These are phyloP conservation scores for Plectrocnemia conspersa DNA, from an alignment of 1,140 invertebrate species.

Conservation along the genomic window DNA sequence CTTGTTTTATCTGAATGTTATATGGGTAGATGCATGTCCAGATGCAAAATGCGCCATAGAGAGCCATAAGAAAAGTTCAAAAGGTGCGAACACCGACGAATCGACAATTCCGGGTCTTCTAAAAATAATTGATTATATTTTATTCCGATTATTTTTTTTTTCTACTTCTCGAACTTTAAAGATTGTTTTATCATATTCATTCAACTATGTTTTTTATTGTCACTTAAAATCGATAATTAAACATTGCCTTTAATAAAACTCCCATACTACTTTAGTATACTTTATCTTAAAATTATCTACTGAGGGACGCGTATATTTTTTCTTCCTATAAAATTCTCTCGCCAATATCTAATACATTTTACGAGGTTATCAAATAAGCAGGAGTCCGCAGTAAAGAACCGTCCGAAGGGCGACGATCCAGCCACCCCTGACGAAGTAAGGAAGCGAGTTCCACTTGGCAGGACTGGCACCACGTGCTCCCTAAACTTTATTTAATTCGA, in stretches of 20 bases:
- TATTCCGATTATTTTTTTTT: too few species aligned
- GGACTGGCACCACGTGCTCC: slow-evolving; percentile 20
- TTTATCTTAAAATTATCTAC: not conserved
- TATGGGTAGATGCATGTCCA: too few species aligned
- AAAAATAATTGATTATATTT: too few species aligned
- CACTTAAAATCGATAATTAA: not conserved
- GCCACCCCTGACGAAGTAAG: not conserved
- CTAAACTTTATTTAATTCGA: slow-evolving; percentile 25
- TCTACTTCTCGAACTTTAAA: too few species aligned
- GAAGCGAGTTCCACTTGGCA: slow-evolving; percentile 15
- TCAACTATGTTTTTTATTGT: too few species aligned
- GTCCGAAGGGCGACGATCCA: not conserved
- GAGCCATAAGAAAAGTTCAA: too few species aligned
- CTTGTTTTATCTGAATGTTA: too few species aligned
- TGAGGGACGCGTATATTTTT: not conserved
- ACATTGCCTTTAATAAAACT: not conserved
- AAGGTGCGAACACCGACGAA: too few species aligned
- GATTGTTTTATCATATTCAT: too few species aligned
- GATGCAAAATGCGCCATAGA: too few species aligned
- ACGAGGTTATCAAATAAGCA: slow-evolving; percentile 14
- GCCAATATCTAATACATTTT: not conserved
- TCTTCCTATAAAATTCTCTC: not conserved
- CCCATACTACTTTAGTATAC: not conserved
- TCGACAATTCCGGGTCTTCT: too few species aligned
- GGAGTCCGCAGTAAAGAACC: slow-evolving; percentile 15